Percentiles rank a stretch among this genome's conserved stretches.
These are phyloP conservation scores for Drosophila mercatorum DNA, from an alignment of 2,888 invertebrate species.

Conservation along the genomic window DNA sequence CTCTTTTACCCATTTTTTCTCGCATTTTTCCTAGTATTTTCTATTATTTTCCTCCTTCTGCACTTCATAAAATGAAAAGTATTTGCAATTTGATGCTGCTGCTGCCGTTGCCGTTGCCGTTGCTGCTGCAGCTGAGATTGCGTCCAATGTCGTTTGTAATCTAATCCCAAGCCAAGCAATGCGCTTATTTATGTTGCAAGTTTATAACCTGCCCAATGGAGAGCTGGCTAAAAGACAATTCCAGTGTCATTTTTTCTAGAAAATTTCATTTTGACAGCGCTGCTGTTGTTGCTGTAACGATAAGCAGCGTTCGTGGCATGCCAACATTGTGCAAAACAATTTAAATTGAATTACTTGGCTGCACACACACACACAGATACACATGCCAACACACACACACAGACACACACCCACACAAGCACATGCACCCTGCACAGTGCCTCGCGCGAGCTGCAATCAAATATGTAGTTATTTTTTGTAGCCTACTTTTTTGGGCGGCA, in stretches of 20 bases:
- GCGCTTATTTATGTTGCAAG: conserved; percentile 46
- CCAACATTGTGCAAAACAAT: conserved; percentile 65
- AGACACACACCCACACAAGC: conserved; percentile 6
- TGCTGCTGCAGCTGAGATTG: conserved; percentile 28
- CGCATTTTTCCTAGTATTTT: not conserved
- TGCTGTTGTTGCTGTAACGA: conserved; percentile 20
- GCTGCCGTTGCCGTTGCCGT: not conserved
- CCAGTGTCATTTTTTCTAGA: conserved; percentile 21
- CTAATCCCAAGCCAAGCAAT: conserved; percentile 34
- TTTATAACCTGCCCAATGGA: conserved; percentile 44
- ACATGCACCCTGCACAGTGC: not conserved
- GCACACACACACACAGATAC: not conserved
- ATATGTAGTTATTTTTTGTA: conserved; percentile 39
- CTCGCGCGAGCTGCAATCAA: conserved; percentile 27
- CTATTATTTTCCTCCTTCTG: conserved; percentile 15
- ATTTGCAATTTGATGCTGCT: conserved; percentile 37
- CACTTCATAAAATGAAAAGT: conserved; percentile 50
- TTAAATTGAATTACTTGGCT: conserved; percentile 66
- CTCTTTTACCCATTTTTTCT: not conserved
- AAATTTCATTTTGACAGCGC: conserved; percentile 50
- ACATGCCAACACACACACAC: conserved; percentile 5
- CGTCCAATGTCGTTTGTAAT: conserved; percentile 20
- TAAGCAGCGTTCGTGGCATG: conserved; percentile 39
- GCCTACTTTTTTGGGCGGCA: conserved; percentile 66
- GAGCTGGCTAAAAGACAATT: conserved; percentile 16